These are phyloP conservation scores for Unio delphinus DNA, from an alignment of 2,888 invertebrate species.

Conservation along the genomic window DNA sequence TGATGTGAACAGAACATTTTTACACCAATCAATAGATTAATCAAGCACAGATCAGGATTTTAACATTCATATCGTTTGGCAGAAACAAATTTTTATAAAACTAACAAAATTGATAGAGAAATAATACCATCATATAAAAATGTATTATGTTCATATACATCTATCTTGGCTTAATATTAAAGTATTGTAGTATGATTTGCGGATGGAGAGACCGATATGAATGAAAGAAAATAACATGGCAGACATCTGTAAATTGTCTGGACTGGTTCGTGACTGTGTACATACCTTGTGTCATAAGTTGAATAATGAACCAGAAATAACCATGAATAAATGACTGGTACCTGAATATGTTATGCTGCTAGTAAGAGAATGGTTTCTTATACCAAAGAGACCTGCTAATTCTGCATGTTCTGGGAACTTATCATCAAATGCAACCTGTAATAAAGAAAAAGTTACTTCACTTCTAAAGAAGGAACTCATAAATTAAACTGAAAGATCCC, in stretches of 20 bases:
- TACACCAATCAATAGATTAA: too few species aligned
- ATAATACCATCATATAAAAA: background rate
- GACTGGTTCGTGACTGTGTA: background rate
- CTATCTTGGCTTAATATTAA: too few species aligned
- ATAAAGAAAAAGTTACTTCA: background rate
- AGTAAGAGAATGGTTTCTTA: slow-evolving; percentile 63
- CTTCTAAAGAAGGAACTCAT: too few species aligned
- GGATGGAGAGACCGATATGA: too few species aligned
- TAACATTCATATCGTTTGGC: too few species aligned
- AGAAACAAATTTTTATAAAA: too few species aligned
- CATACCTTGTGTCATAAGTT: too few species aligned
- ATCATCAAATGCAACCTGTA: slow-evolving; percentile 68
- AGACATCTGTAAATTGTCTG: background rate
- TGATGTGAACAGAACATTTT: too few species aligned
- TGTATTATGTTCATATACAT: too few species aligned
- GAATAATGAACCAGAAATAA: background rate
- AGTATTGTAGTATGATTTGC: too few species aligned
- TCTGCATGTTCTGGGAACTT: slow-evolving; percentile 70
- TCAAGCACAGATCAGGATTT: too few species aligned
- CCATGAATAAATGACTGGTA: slow-evolving; percentile 9
- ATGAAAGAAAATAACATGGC: background rate
- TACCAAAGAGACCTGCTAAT: slow-evolving; percentile 70
- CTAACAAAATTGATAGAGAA: background rate
- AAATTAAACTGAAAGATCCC: too few species aligned
- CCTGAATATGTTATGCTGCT: slow-evolving; percentile 65